Conservation (phyloP, 2,797 vertebrate species). For the Arrhamphus sclerolepis region DNA sequence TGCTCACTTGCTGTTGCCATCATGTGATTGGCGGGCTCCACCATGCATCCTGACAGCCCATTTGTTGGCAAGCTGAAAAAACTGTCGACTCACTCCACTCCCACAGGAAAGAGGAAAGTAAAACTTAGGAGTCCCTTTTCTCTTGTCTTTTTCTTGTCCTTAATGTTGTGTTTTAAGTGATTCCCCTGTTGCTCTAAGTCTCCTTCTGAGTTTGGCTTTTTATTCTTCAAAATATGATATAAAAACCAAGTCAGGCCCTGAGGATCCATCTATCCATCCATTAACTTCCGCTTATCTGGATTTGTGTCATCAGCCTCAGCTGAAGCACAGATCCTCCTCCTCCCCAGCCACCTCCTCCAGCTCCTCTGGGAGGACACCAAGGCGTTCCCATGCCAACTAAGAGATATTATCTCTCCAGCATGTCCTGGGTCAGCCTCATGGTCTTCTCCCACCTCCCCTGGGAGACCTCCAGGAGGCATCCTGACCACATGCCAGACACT, state of each 20-base stretch:
- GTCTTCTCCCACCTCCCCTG: no score
- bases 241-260: neutral
- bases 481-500: no score
- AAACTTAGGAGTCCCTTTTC: slow-evolving; percentile 12
- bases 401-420: neutral
- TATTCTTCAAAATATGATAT: slow-evolving; percentile 17
- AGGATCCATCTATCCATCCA: no score
- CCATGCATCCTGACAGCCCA: slow-evolving; percentile 47
- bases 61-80: slow-evolving; percentile 43
- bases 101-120: slow-evolving; percentile 4
- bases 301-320: no score
- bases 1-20: slow-evolving; percentile 12
- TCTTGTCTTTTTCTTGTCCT: neutral
- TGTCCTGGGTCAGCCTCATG: no score
- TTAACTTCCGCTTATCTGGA: no score
- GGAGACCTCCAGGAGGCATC: no score
- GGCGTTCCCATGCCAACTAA: no score
- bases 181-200: neutral
- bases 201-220: slow-evolving; percentile 8
- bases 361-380: no score
- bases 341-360: no score
- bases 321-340: no score
- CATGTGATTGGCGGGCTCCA: slow-evolving; percentile 51
- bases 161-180: slow-evolving; percentile 16
- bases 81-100: slow-evolving; percentile 37